phyloP scores from a whole-genome alignment of 1,140 invertebrate genomes.

The Bombus breviceps region DNA sequence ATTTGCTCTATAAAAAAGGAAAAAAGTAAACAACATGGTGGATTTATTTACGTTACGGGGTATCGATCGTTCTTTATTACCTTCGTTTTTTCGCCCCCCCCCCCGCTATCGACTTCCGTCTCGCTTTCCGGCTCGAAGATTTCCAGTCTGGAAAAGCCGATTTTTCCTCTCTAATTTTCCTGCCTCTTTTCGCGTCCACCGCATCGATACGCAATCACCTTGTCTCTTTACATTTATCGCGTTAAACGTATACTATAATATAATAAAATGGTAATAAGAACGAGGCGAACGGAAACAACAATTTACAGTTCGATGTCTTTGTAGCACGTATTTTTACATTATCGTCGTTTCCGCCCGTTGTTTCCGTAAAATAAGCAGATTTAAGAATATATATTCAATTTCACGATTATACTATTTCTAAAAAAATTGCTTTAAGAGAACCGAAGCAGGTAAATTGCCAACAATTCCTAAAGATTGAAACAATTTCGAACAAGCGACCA shows the following conservation, averaged over 20 bases:
- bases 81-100: slow-evolving; percentile 22
- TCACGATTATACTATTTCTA: no score
- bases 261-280: no score
- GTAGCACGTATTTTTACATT: no score
- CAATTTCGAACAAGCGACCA: not conserved
- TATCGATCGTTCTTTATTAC: slow-evolving; percentile 35
- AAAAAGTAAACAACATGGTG: not conserved
- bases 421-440: no score
- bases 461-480: not conserved
- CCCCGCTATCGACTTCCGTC: slow-evolving; percentile 21
- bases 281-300: not conserved
- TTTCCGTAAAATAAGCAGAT: no score
- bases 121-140: slow-evolving; percentile 26
- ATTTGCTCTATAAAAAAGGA: not conserved
- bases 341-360: no score
- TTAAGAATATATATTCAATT: no score
- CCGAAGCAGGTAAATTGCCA: no score
- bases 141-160: slow-evolving; percentile 18
- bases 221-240: not conserved
- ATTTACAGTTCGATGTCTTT: no score
- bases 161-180: slow-evolving; percentile 53
- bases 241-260: no score
- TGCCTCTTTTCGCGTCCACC: slow-evolving; percentile 14
- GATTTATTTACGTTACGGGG: no score
- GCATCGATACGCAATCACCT: not conserved